phyloP scores from a whole-genome alignment of 2,797 vertebrate genomes.

The Gallinago stenura region DNA sequence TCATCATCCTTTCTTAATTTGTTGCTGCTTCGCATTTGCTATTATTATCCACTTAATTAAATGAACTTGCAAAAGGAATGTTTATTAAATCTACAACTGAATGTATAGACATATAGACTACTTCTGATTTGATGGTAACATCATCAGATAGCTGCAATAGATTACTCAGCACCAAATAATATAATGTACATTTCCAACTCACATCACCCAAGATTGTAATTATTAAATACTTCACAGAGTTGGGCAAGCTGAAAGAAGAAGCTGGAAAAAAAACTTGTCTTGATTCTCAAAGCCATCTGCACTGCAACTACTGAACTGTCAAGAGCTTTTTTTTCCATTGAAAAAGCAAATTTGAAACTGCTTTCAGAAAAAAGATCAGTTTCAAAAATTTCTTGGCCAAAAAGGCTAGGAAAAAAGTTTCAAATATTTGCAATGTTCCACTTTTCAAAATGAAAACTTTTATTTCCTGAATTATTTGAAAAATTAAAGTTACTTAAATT shows the following conservation, averaged over 20 bases:
- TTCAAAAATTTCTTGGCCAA: not conserved
- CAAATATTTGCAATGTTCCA: not conserved
- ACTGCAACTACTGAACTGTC: not conserved
- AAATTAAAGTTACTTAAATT: not conserved
- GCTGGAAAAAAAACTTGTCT: not conserved
- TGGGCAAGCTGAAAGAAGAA: not conserved
- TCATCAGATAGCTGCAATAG: not conserved
- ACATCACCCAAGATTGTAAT: not conserved
- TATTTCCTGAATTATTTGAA: not conserved
- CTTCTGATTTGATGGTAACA: not conserved
- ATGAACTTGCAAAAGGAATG: not conserved
- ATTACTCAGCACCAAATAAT: not conserved
- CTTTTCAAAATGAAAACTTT: not conserved
- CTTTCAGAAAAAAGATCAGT: not conserved
- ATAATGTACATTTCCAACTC: not conserved
- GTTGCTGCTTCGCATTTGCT: not conserved
- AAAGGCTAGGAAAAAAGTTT: not conserved
- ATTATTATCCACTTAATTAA: not conserved
- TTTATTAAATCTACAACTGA: not conserved
- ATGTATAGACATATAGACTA: not conserved
- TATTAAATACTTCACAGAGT: not conserved
- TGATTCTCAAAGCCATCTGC: not conserved
- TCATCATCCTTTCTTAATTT: not conserved
- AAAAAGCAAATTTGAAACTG: not conserved
- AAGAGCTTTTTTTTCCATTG: not conserved